phyloP scores from a whole-genome alignment of 2,797 vertebrate genomes.

The Cheracebus regulus region DNA sequence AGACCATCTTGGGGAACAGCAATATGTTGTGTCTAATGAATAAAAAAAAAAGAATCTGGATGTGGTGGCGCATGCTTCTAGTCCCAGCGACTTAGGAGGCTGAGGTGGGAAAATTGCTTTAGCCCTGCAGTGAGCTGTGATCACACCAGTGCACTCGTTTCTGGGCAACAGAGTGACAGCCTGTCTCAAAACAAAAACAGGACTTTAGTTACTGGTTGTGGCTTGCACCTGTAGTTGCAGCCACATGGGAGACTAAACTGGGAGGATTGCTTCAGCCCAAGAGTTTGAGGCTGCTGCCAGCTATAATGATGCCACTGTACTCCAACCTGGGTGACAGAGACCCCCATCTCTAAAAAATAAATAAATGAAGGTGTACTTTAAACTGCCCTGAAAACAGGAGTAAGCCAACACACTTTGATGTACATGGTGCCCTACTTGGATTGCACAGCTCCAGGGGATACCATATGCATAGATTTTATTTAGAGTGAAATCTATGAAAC shows the following conservation, averaged over 20 bases:
- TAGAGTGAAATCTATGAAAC: background rate
- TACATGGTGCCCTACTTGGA: background rate
- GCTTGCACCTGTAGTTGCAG: background rate
- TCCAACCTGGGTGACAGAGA: background rate
- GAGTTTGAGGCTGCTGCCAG: background rate
- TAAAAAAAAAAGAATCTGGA: background rate
- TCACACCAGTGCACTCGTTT: background rate
- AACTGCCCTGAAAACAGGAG: background rate
- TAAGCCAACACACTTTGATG: background rate
- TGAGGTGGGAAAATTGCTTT: background rate
- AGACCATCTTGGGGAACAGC: background rate
- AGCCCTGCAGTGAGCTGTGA: background rate
- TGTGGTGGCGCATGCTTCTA: background rate
- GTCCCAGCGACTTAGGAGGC: background rate
- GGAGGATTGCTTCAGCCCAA: background rate
- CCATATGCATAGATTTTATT: background rate
- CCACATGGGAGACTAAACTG: background rate
- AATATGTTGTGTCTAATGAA: background rate
- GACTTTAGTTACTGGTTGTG: background rate
- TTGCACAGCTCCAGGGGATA: background rate
- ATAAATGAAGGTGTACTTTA: background rate
- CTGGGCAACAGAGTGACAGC: background rate
- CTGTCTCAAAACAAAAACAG: background rate
- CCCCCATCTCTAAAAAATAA: background rate
- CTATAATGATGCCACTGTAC: background rate